Base-by-base conservation (phyloP, 2,797 vertebrate species). In the Brotula barbata region DNA sequence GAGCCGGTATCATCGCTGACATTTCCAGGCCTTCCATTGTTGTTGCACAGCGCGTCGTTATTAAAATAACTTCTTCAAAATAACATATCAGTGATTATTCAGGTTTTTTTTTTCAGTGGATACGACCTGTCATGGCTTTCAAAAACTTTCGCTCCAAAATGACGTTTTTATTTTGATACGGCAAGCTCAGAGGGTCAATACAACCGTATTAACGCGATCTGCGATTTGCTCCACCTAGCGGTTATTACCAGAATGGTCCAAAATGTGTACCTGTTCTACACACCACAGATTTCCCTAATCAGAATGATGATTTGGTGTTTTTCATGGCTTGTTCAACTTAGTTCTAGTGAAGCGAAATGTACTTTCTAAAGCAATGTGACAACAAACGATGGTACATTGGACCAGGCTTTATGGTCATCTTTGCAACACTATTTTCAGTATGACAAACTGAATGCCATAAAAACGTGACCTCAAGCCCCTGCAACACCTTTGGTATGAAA, bases 1-100 rank as follows among this genome's bases (percentile, higher is more conserved):
- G 89, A 58, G 97, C 96, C 39, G 96, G 96, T 55, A 99, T 96
- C 95, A 98, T 96, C 0, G 97, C 96, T 1, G 96, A 94, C 95
- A 99, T 93, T 75, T 96, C 97, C 70, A 98, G 81, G 3, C 94
- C 93, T 5, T 98, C 95, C 78, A 94, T 94, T 61, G 88, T 92
- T 20, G 25, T n/a, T n/a, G n/a, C n/a, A n/a, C 16, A 1, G 4
- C 6, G 16, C 34, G 4, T 56, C 8, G 14, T n/a, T 64, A 1
- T 43, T 5, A 19, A 0, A 55, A 15, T 1, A 5, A 40, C 12
- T 7, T 28, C 0, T 34, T 50, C 2, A 55, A 41, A 8, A 36
- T 2, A 16, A 45, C 1, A 40, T 21, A 11, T 15, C 0, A 47
- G 20, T 0, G 0, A 1, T 3, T 1, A 17, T 2, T 63, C 1